These are phyloP conservation scores for Rana temporaria DNA, from an alignment of 2,113 vertebrate genomes.

Conservation along the genomic window DNA sequence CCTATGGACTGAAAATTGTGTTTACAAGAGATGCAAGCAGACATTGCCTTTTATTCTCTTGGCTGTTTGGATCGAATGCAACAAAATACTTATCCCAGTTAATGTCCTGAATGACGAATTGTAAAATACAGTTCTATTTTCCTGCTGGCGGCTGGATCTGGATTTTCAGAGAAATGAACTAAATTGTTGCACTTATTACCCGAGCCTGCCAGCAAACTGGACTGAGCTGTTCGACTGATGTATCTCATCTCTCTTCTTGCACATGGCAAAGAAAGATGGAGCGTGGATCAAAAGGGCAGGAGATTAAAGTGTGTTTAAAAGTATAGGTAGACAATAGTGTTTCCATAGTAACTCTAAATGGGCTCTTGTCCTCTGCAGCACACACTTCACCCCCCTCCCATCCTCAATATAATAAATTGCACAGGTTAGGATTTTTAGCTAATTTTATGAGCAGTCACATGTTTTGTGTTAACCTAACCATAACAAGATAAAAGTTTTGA, in stretches of 20 bases:
- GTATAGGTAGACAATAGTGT: conserved; percentile 25
- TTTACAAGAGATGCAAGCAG: conserved; percentile 20
- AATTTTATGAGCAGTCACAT: too few relatives aligned
- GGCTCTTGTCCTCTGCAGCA: neutral
- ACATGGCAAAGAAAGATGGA: neutral
- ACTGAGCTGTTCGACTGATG: conserved; percentile 23
- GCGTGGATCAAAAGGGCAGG: neutral
- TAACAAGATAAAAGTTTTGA: too few relatives aligned
- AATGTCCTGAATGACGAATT: conserved; percentile 7
- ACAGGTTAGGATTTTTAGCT: too few relatives aligned
- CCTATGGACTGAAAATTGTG: conserved; percentile 29
- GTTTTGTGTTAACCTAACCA: too few relatives aligned
- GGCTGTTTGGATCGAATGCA: conserved; percentile 29
- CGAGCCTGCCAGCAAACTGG: neutral
- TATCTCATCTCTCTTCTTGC: conserved; percentile 9
- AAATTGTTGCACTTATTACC: conserved; percentile 39
- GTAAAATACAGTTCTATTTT: conserved; percentile 11
- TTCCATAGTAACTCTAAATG: conserved; percentile 33
- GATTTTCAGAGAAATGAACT: conserved; percentile 21
- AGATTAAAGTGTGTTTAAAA: conserved; percentile 24
- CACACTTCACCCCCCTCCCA: neutral
- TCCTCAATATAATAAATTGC: neutral
- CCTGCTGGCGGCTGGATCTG: conserved; percentile 10
- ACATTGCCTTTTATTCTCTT: neutral
- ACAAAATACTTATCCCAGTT: conserved; percentile 31